Percentiles rank a stretch among this genome's conserved stretches.
Conservation (phyloP, 1,140 invertebrate species). For the Drosophila mayri region DNA sequence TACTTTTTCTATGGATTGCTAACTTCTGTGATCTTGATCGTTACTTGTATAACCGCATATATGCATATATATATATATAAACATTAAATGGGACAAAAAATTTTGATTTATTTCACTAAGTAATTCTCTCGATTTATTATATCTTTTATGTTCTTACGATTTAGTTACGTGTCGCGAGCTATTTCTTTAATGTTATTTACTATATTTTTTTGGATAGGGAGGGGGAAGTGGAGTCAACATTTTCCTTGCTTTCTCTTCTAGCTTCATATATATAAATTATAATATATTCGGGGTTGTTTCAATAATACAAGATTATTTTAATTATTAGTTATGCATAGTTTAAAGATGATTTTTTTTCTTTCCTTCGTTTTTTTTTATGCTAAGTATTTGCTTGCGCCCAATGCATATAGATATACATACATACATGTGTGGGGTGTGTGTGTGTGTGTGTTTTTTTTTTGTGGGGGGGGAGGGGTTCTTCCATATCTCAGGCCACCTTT, state of each 20-base stretch:
- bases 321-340: constrained; percentile 52
- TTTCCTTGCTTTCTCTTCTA: constrained; percentile 4
- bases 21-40: constrained; percentile 31
- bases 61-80: constrained; percentile 36
- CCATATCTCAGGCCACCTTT: not conserved
- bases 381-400: constrained; percentile 61
- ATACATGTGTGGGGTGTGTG: constrained; percentile 26
- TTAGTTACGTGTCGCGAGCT: constrained; percentile 45
- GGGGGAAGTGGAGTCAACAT: constrained; percentile 4
- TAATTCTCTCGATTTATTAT: constrained; percentile 49
- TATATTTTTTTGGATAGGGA: not conserved
- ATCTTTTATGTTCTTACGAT: constrained; percentile 21
- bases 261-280: constrained; percentile 7
- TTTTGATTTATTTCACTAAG: constrained; percentile 81
- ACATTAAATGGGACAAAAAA: constrained; percentile 72
- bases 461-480: not conserved
- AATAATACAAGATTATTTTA: constrained; percentile 59
- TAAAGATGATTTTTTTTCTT: constrained; percentile 35
- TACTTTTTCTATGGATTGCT: constrained; percentile 35
- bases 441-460: not conserved
- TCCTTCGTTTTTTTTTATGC: constrained; percentile 42
- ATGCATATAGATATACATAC: constrained; percentile 57
- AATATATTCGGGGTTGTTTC: constrained; percentile 21
- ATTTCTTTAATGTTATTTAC: constrained; percentile 26
- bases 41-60: constrained; percentile 33